Evolutionary conservation across 2,797 vertebrate species (phyloP), one percentile per base, ranked within the genome.

Genomic region (Cynodonichthys magdalenae): DNA sequence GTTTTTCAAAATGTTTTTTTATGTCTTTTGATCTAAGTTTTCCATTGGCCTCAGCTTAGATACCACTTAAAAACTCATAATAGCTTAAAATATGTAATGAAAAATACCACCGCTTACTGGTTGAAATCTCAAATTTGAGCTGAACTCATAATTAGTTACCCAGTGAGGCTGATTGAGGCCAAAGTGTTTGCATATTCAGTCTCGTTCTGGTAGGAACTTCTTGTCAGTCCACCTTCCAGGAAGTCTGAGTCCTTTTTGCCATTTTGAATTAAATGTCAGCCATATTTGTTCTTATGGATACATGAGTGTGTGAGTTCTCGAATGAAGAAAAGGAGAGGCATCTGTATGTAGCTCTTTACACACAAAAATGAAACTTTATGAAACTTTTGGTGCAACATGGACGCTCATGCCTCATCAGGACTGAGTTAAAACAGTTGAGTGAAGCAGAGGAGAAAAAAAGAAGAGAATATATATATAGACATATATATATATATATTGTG

Each of bases 401-500:
- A 73, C 19, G 29, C 61, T 86, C 71, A 79, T 59, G 62, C 75
- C 79, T 80, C 76, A 62, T 56, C 59, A 45, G 56, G 65, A 73
- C 75, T 51, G 71, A 70, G 68, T 74, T 71, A 72, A 83, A 68
- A 62, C 64, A 71, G 69, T 47, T 44, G 44, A 79, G 79, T 73
- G 68, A 74, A 67, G 74, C 60, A 51, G 66, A 59, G 59, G 74
- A 62, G 66, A 82, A 63, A 76, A 61, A 53, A 63, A 46, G 31
- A 31, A 11, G 45, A 34, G 3, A 24, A 24, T 24, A 24, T 24
- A n/a, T 79, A 69, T 82, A 75, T 75, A 63, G 76, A 79, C 79
- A 87, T 87, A 90, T 86, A 89, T 78, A 81, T 87, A 86, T 90
- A 87, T 92, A 91, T 92, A 92, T 92, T 93, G 91, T 93, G 90